Conservation (phyloP, 2,797 vertebrate species). For the Crocidura indochinensis region DNA sequence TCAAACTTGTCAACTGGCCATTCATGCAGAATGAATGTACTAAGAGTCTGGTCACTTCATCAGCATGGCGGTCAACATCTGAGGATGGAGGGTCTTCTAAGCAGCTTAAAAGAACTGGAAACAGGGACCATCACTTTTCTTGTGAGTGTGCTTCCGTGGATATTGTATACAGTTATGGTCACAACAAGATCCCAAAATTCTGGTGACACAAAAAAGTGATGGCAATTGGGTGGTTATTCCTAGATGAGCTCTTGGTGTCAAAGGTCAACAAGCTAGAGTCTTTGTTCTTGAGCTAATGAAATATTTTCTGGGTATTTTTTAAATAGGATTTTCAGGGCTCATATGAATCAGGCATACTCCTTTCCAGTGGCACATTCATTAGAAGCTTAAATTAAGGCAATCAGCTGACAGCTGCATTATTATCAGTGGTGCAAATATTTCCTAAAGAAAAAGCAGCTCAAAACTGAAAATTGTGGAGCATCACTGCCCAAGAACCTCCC, state of each 20-base stretch:
- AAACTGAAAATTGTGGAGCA: background rate
- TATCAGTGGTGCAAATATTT: constrained; percentile 20
- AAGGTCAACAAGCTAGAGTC: constrained; percentile 3
- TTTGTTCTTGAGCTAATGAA: constrained; percentile 51
- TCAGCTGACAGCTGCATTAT: background rate
- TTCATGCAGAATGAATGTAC: background rate
- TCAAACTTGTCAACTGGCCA: background rate
- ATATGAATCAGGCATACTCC: background rate
- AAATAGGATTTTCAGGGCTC: constrained; percentile 24
- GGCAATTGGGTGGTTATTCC: background rate
- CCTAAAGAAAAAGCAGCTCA: constrained; percentile 9
- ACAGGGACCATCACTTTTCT: background rate
- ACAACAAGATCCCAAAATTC: background rate
- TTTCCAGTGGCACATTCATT: constrained; percentile 16
- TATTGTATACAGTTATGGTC: background rate
- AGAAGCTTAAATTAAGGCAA: constrained; percentile 55
- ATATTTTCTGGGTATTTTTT: constrained; percentile 18
- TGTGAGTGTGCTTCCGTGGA: background rate
- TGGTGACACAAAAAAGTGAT: background rate
- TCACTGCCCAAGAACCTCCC: background rate
- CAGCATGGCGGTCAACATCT: background rate
- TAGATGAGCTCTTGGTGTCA: background rate
- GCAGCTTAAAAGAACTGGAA: background rate
- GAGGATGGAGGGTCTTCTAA: background rate
- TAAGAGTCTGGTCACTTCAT: constrained; percentile 19